Percentiles rank a stretch among this genome's conserved stretches.
Evolutionary conservation across 2,888 invertebrate genomes (phyloP).

Genomic region (Schrankia costaestrigalis): DNA sequence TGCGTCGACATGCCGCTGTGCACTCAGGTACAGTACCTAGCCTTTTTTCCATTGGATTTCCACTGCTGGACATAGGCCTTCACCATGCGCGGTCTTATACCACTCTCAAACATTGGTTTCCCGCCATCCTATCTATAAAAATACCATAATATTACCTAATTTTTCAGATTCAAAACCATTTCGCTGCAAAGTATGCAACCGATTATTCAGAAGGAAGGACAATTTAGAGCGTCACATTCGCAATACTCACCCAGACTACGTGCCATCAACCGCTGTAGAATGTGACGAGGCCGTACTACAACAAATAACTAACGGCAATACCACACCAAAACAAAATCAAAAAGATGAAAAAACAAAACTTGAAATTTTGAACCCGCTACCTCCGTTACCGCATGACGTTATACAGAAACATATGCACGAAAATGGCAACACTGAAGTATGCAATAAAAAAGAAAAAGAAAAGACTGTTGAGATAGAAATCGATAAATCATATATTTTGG

Average conservation of each 20-base stretch:
- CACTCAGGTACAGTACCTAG: conserved; percentile 79
- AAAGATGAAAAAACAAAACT: conserved; percentile 52
- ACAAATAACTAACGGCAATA: conserved; percentile 34
- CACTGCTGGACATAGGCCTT: too few species aligned
- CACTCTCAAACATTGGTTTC: too few species aligned
- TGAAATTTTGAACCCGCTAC: conserved; percentile 59
- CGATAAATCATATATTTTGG: conserved; percentile 66
- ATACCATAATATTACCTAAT: not conserved
- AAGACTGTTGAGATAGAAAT: conserved; percentile 23
- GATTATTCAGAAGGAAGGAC: conserved; percentile 87
- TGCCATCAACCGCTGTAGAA: conserved; percentile 53
- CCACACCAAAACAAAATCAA: conserved; percentile 14
- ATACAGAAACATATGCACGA: conserved; percentile 56
- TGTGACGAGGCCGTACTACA: conserved; percentile 56
- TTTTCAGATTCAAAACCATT: conserved; percentile 83
- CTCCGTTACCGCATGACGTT: conserved; percentile 58
- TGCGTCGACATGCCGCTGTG: conserved; percentile 84
- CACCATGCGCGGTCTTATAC: too few species aligned
- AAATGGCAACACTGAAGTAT: conserved; percentile 15
- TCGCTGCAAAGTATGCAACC: conserved; percentile 85
- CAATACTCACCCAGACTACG: conserved; percentile 84
- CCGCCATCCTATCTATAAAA: too few species aligned
- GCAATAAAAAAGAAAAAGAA: conserved; percentile 6
- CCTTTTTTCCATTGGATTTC: not conserved
- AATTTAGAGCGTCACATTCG: conserved; percentile 88